Evolutionary conservation across 2,888 invertebrate species (phyloP), one percentile per base, ranked within the genome.

Genomic region (Alviniconcha strummeri): DNA sequence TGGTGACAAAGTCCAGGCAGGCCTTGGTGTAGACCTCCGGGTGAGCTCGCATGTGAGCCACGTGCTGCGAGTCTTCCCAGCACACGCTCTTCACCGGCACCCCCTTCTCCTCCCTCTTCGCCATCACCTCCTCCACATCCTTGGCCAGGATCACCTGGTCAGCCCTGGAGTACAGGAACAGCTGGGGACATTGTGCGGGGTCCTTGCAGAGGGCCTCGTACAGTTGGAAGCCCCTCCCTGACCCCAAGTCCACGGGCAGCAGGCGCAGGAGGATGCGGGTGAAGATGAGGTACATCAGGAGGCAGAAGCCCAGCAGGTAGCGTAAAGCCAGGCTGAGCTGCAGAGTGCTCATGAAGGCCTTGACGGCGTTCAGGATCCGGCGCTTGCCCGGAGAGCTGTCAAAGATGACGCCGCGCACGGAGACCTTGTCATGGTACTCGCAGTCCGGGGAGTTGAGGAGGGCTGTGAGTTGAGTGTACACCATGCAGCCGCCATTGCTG

Each of bases 41-140:
- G 91, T 96, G 95, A 85, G 95, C 94, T 17, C 95, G 94, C 87
- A 95, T 95, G 91, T 97, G 96, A 89, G 96, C 95, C 0, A 96
- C 96, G 93, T 97, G 97, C n/a, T 96, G 95, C 13, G 96, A 96
- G 90, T 96, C 95, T 84, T 96, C 95, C 93, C 96, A 96, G 84
- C 96, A 95, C 69, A 96, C 94, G 60, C 95, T 94, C 54, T 95
- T 95, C 0, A 96, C 96, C 85, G 95, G 94, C 0, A 96, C 95
- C 11, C 96, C 96, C 75, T 95, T 93, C 8, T 84, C 85, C 67
- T 85, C 85, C 84, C 95, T 94, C 6, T 96, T 94, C 84, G 94
- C 94, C 11, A 95, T 95, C 90, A 96, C 96, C 85, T 95, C 95
- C 91, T 96, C 96, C 84, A 96, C 95, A 91, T 96, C 96, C 94